phyloP scores from a whole-genome alignment of 2,113 vertebrate species.

The Siniperca knerii region DNA sequence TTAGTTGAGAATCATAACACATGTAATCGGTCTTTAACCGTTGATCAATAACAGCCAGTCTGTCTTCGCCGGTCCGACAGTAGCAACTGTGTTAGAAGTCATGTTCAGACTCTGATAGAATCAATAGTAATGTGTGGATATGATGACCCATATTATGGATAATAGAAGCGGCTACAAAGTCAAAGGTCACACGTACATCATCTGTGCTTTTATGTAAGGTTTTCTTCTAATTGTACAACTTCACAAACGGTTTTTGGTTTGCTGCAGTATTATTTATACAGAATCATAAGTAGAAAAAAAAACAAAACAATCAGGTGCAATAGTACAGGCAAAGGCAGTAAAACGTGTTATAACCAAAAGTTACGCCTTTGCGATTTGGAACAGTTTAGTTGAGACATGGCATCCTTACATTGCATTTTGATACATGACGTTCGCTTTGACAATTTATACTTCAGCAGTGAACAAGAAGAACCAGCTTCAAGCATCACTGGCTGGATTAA shows the following conservation, averaged over 20 bases:
- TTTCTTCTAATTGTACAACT: neutral
- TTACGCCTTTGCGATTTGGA: neutral
- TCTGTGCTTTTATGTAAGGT: neutral
- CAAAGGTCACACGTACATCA: slow-evolving; percentile 21
- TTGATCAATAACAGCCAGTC: slow-evolving; percentile 34
- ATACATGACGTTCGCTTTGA: neutral
- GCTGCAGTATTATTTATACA: neutral
- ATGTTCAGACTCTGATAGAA: slow-evolving; percentile 55
- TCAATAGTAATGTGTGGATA: slow-evolving; percentile 68
- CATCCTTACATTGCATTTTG: neutral
- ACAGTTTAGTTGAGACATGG: neutral
- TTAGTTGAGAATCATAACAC: slow-evolving; percentile 1
- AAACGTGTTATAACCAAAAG: neutral
- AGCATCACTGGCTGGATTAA: neutral
- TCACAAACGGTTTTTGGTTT: neutral
- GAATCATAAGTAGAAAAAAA: neutral
- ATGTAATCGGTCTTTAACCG: slow-evolving; percentile 35
- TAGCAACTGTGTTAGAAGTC: slow-evolving; percentile 38
- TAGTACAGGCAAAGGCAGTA: neutral
- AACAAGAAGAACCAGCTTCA: neutral
- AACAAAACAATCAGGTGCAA: neutral
- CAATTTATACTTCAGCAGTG: neutral
- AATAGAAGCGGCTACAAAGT: slow-evolving; percentile 17
- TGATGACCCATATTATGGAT: slow-evolving; percentile 43
- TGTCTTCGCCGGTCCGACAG: slow-evolving; percentile 14